Conservation (phyloP, 2,888 invertebrate genomes). For the Colletes collaris region DNA sequence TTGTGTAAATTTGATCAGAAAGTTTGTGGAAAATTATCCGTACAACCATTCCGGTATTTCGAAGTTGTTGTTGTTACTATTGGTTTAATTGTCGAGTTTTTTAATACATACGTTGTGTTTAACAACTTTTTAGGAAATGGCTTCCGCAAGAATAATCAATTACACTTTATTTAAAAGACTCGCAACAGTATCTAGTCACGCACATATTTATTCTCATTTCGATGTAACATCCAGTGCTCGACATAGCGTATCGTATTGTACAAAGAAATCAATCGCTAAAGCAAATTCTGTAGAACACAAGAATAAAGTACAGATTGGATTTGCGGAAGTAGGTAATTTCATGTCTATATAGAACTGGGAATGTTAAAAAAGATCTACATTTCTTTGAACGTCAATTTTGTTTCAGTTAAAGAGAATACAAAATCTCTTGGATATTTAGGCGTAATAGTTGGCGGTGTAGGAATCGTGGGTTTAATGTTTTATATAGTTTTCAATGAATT, state of each 20-base stretch:
- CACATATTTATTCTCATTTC: conserved; percentile 12
- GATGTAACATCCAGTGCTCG: conserved; percentile 10
- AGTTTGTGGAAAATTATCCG: background rate
- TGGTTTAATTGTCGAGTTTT: no score
- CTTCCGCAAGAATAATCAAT: conserved; percentile 69
- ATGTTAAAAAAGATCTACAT: conserved; percentile 5
- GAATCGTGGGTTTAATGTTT: conserved; percentile 92
- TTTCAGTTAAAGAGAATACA: conserved; percentile 92
- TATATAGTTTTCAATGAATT: conserved; percentile 93
- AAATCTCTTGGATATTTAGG: conserved; percentile 94
- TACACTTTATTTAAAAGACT: conserved; percentile 66
- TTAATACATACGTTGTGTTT: background rate
- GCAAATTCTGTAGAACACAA: conserved; percentile 7
- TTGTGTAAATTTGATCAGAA: background rate
- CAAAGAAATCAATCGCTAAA: conserved; percentile 66
- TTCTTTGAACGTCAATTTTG: conserved; percentile 33
- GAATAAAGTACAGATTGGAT: conserved; percentile 73
- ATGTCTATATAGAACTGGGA: background rate
- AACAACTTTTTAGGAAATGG: conserved; percentile 69
- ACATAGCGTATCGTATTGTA: conserved; percentile 60
- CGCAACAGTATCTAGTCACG: conserved; percentile 45
- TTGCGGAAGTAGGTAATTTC: conserved; percentile 79
- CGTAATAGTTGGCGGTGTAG: conserved; percentile 91
- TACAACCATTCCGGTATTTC: background rate
- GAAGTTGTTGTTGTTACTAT: background rate